phyloP scores from a whole-genome alignment of 2,113 vertebrate species.

The Ceratotherium simum region DNA sequence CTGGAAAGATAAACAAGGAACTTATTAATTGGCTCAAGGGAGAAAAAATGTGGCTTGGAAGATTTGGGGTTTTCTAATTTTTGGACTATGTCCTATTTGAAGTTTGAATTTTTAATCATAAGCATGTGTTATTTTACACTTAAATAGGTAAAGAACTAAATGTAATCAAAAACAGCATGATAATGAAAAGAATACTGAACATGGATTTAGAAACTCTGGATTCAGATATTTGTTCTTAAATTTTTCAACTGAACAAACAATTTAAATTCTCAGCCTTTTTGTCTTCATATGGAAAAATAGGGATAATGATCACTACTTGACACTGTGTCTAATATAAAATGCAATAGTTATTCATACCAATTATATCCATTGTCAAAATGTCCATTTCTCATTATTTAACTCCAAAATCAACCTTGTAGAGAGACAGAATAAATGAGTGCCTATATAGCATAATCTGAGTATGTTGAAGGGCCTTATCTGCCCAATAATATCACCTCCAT shows the following conservation, averaged over 20 bases:
- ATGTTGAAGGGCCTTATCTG: background rate
- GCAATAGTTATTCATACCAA: background rate
- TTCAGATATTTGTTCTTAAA: background rate
- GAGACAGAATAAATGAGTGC: background rate
- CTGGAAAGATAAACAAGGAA: background rate
- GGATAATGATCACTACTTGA: background rate
- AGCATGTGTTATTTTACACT: background rate
- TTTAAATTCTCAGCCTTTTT: background rate
- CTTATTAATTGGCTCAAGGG: background rate
- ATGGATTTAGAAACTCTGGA: background rate
- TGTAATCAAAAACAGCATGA: background rate
- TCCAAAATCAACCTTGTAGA: background rate
- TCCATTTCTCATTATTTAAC: background rate
- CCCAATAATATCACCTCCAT: background rate
- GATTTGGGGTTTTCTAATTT: background rate
- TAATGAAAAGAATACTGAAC: background rate
- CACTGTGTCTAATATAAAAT: background rate
- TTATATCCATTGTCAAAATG: background rate
- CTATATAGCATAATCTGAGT: background rate
- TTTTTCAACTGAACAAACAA: background rate
- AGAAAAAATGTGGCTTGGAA: background rate
- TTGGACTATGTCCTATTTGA: background rate
- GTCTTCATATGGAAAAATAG: background rate
- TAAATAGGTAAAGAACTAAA: background rate
- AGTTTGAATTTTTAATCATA: background rate